Base-by-base conservation (phyloP, 2,113 vertebrate species). In the Carassius gibelio region DNA sequence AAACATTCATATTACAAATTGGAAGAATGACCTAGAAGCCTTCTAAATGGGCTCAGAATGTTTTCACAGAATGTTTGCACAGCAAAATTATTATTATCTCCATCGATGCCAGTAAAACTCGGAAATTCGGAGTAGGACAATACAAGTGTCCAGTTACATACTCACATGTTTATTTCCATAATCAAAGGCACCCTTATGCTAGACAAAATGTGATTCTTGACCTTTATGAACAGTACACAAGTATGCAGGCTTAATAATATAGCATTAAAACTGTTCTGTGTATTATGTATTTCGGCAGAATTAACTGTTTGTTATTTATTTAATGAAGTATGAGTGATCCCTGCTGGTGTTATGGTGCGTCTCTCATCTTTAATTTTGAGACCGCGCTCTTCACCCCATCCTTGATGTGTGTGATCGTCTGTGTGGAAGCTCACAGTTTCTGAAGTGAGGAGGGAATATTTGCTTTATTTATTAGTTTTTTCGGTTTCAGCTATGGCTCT, bases 1-100 rank as follows among this genome's bases (percentile, higher is more conserved):
- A 21, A 48, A 66, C 23, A 66, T 81, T 45, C 13, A 2, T 23
- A 15, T 80, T 64, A 10, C 21, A 64, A 36, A 59, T 21, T 1
- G 9, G 4, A 21, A 13, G 59, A 59, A 57, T 7, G 0, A 14
- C 1, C 15, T 59, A 21, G 17, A 77, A 57, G 52, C 4, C 30
- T 77, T 59, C 26, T 36, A 21, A 78, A 64, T 48, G 62, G 17
- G 23, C 62, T 19, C 45, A 68, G 15, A 42, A 45, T 66, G 38
- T 66, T 48, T 81, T 59, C 59, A 45, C 78, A 26, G 36, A 42
- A 45, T 66, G 38, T 66, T 48, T 81, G 78, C 59, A 45, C 78
- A 26, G 36, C 78, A 48, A 81, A 81, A 66, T 81, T 62, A 62
- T 26, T 66, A 68, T 68, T 66, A 50, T 34, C 26, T 82, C 48